Base-by-base conservation (phyloP, 2,888 invertebrate genomes). In the Agrochola macilenta region DNA sequence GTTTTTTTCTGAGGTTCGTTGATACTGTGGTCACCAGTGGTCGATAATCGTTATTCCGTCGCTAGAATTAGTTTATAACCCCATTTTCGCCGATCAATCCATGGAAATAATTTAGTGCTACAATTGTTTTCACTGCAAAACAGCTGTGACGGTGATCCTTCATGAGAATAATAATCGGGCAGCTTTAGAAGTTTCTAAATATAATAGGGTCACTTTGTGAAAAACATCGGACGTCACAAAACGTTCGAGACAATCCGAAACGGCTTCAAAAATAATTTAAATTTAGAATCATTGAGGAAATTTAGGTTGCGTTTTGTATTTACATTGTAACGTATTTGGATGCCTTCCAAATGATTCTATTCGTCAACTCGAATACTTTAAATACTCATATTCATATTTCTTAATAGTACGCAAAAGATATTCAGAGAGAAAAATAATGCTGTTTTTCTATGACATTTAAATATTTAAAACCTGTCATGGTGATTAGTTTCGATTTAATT, bases 221-320 rank as follows among this genome's bases (percentile, higher is more conserved):
- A 79, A 84, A 85, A 84, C 85, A 75, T 63, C 66, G n/a, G 65
- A 79, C 77, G 71, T 76, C 79, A 78, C n/a, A 69, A 75, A 64
- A 74, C 26, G 39, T 54, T 57, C 54, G 75, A 49, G 64, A 82
- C 84, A 78, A 76, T 81, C 63, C 49, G 52, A 74, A 81, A 69
- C 68, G 63, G 72, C 69, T 84, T 81, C 79, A 71, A 79, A 39
- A 82, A 82, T 80, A 71, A 76, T 65, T 82, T 79, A 78, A 79
- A 81, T 86, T 70, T 81, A 86, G 81, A 87, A 83, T 83, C 90
- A 89, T 90, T 89, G 85, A 88, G 87, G 85, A 87, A 88, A 89
- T 87, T 89, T 88, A 86, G 89, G 87, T 87, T 87, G 84, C 71
- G 69, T 89, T 87, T 89, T 87, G 86, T 90, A 87, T 89, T 88